A percentile compares a stretch with the other conserved stretches of the same genome.
phyloP scores from a whole-genome alignment of 2,113 vertebrate species.

The Albula glossodonta region DNA sequence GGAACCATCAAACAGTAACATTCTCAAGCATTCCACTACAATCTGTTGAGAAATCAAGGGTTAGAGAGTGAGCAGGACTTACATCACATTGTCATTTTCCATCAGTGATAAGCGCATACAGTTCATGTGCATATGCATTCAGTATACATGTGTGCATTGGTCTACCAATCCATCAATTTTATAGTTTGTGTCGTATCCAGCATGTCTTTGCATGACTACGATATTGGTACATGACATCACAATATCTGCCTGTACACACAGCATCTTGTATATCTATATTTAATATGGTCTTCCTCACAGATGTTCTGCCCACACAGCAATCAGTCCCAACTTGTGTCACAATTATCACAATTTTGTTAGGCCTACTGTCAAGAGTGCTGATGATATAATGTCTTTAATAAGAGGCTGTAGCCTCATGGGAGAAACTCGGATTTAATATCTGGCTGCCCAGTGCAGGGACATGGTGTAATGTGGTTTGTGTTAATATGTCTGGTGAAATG shows the following conservation, averaged over 20 bases:
- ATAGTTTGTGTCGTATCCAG: too few relatives aligned
- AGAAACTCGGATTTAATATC: conserved; percentile 3
- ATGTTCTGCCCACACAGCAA: background rate
- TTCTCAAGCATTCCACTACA: background rate
- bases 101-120: too few relatives aligned
- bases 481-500: background rate
- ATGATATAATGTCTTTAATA: conserved; percentile 19
- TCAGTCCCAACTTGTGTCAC: background rate
- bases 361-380: background rate
- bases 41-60: background rate
- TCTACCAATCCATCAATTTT: too few relatives aligned
- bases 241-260: background rate
- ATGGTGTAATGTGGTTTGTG: background rate
- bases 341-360: background rate
- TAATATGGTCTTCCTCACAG: background rate
- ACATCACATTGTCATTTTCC: too few relatives aligned
- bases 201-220: too few relatives aligned
- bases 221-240: too few relatives aligned
- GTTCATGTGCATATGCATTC: too few relatives aligned
- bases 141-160: too few relatives aligned
- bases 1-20: background rate
- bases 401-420: conserved; percentile 6
- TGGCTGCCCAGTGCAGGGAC: background rate
- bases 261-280: background rate
- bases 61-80: background rate